Percentiles rank a stretch among this genome's conserved stretches.
Conservation (phyloP, 2,113 vertebrate genomes). For the Phyllostomus hastatus region DNA sequence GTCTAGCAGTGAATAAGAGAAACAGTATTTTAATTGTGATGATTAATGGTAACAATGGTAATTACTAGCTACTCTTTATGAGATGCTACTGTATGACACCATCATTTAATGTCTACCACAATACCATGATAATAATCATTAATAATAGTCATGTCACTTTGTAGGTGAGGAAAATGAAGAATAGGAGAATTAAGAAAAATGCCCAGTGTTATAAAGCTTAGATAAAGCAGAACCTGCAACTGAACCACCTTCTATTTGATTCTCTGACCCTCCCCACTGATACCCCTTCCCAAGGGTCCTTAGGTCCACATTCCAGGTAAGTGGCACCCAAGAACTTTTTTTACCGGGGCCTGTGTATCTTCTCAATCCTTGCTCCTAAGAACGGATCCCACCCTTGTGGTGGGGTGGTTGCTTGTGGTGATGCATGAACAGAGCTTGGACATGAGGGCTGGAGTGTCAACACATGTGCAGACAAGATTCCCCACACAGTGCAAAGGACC, state of each 20-base stretch:
- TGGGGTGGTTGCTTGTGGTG: not conserved
- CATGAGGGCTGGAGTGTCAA: fast-evolving
- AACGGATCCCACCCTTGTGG: not conserved
- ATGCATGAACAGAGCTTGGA: not conserved
- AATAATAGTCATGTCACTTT: not conserved
- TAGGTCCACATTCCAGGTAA: not conserved
- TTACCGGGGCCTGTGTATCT: not conserved
- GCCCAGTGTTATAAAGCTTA: not conserved
- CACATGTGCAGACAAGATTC: not conserved
- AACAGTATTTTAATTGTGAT: not conserved
- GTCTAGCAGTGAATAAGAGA: not conserved
- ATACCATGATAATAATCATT: not conserved
- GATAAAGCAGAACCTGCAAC: not conserved
- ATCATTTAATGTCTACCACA: not conserved
- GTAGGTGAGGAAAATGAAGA: not conserved
- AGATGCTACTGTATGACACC: not conserved
- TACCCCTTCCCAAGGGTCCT: not conserved
- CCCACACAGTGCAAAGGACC: fast-evolving
- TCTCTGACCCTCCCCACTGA: not conserved
- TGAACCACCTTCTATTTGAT: not conserved
- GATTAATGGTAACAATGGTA: not conserved
- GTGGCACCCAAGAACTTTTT: not conserved
- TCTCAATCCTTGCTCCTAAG: not conserved
- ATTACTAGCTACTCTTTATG: not conserved
- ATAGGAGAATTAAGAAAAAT: not conserved